Evolutionary conservation across 2,113 vertebrate species (phyloP), one percentile per base, ranked within the genome.

Genomic region (Triplophysa siluroides): DNA sequence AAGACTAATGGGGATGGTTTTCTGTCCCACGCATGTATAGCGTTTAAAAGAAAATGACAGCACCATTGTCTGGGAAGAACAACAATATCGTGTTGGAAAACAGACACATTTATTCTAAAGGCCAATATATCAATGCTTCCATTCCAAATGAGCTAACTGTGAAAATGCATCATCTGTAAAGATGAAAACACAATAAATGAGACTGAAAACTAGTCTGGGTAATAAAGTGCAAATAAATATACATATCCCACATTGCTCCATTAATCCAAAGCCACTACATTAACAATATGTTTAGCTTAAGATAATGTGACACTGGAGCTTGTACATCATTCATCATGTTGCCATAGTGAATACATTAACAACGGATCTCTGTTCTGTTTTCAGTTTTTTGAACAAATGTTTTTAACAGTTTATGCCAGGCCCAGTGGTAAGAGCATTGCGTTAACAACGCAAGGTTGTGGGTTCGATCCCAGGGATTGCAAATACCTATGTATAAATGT

Each of bases 181-280:
- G 23, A 18, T 52, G 14, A 70, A 70, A 52, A 52, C 26, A 52
- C 26, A 29, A 52, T 70, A 29, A 70, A 70, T 52, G 68, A 71
- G 52, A 38, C 11, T 29, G 23, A 70, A 4, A 70, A 19, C 29
- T 24, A 33, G 19, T 54, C 47, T 8, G 47, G 24, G 43, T 19
- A 29, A 52, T 70, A 70, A 13, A 19, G 18, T 18, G 7, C 45
- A 21, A 10, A 21, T 33, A 56, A 38, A 52, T 52, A 18, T 52
- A 52, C 12, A 14, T 18, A 16, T 13, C 16, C 16, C 50, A 14
- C 13, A 52, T 18, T 38, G 8, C 33, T 38, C 33, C 33, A 8
- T 50, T 50, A 50, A 50, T 10, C 33, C 33, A 18, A 54, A 24
- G 11, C 18, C 24, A 23, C 18, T n/a, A 24, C 10, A 54, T 54